Evolutionary conservation across 2,797 vertebrate species (phyloP).

Genomic region (Buceros bicornis): DNA sequence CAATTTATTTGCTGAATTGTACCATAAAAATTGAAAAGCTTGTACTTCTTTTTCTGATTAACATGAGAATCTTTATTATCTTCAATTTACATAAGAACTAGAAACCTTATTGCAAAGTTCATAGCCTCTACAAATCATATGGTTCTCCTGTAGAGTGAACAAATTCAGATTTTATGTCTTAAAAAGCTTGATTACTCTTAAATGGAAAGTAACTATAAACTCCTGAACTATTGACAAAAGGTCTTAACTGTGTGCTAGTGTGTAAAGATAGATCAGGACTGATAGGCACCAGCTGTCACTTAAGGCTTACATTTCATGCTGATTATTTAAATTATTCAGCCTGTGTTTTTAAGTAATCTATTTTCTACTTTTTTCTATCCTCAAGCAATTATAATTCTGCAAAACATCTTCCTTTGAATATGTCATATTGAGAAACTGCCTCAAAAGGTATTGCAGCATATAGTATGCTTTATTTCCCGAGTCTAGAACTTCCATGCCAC

Average conservation of each 20-base stretch:
- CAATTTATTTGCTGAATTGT: background rate
- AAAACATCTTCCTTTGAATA: background rate
- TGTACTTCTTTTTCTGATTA: background rate
- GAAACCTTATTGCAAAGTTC: background rate
- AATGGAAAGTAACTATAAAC: background rate
- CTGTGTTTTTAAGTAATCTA: background rate
- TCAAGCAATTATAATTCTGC: background rate
- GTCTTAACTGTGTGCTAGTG: background rate
- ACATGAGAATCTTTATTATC: background rate
- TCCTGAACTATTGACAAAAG: background rate
- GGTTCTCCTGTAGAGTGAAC: background rate
- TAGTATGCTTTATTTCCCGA: background rate
- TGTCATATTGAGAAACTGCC: background rate
- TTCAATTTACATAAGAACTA: background rate
- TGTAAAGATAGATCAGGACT: background rate
- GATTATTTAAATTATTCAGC: background rate
- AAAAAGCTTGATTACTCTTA: background rate
- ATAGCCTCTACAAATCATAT: background rate
- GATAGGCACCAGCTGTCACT: background rate
- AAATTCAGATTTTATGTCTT: background rate
- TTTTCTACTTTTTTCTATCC: background rate
- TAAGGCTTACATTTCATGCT: background rate
- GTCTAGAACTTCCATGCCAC: background rate
- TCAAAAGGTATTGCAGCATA: background rate
- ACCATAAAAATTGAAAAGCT: background rate